phyloP scores from a whole-genome alignment of 2,113 vertebrate genomes.

The Gadus macrocephalus region DNA sequence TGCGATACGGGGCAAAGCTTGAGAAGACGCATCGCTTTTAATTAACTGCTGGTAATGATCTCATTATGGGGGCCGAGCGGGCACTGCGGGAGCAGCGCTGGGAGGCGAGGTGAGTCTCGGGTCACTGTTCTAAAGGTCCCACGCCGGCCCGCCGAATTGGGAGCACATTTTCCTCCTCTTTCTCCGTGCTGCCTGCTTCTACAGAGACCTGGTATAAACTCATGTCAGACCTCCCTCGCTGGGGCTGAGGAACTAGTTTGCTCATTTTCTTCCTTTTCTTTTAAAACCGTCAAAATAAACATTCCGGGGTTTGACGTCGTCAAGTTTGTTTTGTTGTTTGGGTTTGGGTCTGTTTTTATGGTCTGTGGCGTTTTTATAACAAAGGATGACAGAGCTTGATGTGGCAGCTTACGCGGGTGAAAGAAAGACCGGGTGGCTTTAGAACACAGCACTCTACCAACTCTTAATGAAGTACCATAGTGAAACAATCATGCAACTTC shows the following conservation, averaged over 20 bases:
- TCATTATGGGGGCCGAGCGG: slow-evolving; percentile 70
- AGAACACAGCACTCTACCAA: too few species aligned
- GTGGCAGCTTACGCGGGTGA: too few species aligned
- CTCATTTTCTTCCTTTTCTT: neutral
- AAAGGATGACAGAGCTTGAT: neutral
- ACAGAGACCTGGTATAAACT: slow-evolving; percentile 28
- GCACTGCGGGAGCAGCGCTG: slow-evolving; percentile 39
- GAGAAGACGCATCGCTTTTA: slow-evolving; percentile 73
- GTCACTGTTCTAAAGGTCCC: slow-evolving; percentile 58
- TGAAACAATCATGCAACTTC: neutral
- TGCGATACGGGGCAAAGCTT: slow-evolving; percentile 65
- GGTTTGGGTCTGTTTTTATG: neutral
- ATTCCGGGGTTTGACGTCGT: slow-evolving; percentile 2
- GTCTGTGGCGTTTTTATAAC: neutral
- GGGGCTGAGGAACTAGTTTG: slow-evolving; percentile 6
- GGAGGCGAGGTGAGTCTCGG: slow-evolving; percentile 64
- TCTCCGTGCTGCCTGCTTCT: slow-evolving; percentile 21
- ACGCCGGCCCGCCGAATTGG: slow-evolving; percentile 48
- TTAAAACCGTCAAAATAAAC: slow-evolving; percentile 29
- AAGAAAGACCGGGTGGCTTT: too few species aligned
- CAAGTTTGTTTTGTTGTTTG: slow-evolving; percentile 5
- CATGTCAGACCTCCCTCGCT: slow-evolving; percentile 13
- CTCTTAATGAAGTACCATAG: too few species aligned
- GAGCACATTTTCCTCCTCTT: slow-evolving; percentile 41
- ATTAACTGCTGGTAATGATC: slow-evolving; percentile 79